These are phyloP conservation scores for Abscondita cerata DNA, from an alignment of 2,888 invertebrate species.

Conservation along the genomic window DNA sequence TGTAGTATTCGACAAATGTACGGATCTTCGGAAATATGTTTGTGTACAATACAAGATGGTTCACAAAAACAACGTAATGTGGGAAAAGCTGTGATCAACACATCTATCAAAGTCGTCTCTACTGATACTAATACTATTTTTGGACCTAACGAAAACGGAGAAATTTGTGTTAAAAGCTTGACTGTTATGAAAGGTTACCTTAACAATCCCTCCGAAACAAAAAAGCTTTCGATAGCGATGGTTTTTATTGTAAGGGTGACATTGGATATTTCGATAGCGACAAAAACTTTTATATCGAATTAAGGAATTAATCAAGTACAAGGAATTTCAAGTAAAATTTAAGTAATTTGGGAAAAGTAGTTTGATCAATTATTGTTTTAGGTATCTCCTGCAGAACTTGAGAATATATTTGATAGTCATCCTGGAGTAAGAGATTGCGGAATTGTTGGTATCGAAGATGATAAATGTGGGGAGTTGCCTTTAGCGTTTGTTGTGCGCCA, in stretches of 20 bases:
- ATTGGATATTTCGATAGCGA: slow-evolving; percentile 79
- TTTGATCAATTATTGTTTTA: slow-evolving; percentile 46
- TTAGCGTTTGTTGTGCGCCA: slow-evolving; percentile 77
- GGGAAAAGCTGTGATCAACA: slow-evolving; percentile 67
- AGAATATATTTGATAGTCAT: slow-evolving; percentile 77
- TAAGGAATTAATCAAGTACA: slow-evolving; percentile 89
- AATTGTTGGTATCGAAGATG: slow-evolving; percentile 81
- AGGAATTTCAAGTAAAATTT: slow-evolving; percentile 72
- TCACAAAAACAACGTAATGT: slow-evolving; percentile 53
- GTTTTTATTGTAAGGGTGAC: slow-evolving; percentile 80
- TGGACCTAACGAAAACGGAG: slow-evolving; percentile 73
- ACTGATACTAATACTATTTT: slow-evolving; percentile 65
- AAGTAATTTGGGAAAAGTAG: not conserved
- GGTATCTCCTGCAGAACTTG: slow-evolving; percentile 87
- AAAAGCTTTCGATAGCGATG: slow-evolving; percentile 71
- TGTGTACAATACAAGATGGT: not conserved
- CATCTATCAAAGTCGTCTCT: slow-evolving; percentile 65
- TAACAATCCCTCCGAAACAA: slow-evolving; percentile 69
- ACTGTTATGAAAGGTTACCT: slow-evolving; percentile 73
- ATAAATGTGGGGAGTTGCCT: slow-evolving; percentile 78
- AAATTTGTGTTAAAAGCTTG: slow-evolving; percentile 79
- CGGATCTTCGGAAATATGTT: slow-evolving; percentile 16
- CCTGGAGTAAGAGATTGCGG: slow-evolving; percentile 78
- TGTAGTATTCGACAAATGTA: slow-evolving; percentile 10
- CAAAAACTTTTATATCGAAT: slow-evolving; percentile 78